These are phyloP conservation scores for Petrolisthes manimaculis DNA, from an alignment of 2,888 invertebrate species.

Conservation along the genomic window DNA sequence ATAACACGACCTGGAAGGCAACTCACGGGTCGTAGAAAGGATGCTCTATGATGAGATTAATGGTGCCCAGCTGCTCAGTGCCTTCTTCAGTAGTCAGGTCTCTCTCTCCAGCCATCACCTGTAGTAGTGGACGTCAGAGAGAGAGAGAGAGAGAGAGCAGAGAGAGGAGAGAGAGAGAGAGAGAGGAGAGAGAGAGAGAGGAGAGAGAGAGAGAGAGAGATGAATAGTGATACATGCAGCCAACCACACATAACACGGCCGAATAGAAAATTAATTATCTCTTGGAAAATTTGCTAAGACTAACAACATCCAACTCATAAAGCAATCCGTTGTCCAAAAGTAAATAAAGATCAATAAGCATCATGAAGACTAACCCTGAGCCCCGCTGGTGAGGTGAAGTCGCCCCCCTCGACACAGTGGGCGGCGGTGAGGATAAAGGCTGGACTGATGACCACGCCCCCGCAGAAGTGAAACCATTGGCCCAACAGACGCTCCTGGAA, in stretches of 20 bases:
- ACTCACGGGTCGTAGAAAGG: constrained; percentile 41
- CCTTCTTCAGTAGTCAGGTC: constrained; percentile 16
- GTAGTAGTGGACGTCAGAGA: not conserved
- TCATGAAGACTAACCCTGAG: constrained; percentile 28
- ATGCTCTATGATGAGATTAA: constrained; percentile 48
- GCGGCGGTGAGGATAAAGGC: constrained; percentile 43
- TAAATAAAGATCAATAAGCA: too few species aligned
- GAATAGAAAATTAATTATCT: too few species aligned
- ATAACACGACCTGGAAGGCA: not conserved
- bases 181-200: too few species aligned
- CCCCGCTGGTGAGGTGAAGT: constrained; percentile 44
- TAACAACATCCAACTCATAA: too few species aligned
- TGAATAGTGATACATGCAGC: too few species aligned
- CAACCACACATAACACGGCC: too few species aligned
- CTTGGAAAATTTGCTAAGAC: too few species aligned
- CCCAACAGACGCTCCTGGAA: constrained; percentile 49
- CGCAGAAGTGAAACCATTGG: constrained; percentile 48
- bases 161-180: too few species aligned
- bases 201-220: too few species aligned
- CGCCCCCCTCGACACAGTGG: constrained; percentile 51
- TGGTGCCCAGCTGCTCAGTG: constrained; percentile 22
- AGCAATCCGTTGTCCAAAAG: too few species aligned
- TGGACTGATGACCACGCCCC: constrained; percentile 37
- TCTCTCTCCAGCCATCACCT: constrained; percentile 44
- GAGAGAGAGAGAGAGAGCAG: not conserved